Evolutionary conservation across 2,888 invertebrate species (phyloP).

Genomic region (Sisyra terminalis): DNA sequence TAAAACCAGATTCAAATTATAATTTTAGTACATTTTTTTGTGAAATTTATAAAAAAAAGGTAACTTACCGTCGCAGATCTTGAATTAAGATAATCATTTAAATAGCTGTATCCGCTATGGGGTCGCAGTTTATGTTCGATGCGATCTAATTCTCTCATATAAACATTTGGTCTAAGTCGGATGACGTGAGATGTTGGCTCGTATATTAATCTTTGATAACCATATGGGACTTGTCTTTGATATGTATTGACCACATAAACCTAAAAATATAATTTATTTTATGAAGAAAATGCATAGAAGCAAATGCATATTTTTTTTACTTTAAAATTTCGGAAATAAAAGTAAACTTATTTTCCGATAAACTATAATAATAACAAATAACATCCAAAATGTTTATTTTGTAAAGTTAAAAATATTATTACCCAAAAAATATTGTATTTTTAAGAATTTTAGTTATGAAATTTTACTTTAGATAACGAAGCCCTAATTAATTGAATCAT

Average conservation of each 20-base stretch:
- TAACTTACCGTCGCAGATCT: slow-evolving; percentile 53
- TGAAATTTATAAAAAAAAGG: background rate
- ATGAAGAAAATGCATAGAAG: too few species aligned
- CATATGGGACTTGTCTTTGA: slow-evolving; percentile 27
- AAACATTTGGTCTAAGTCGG: slow-evolving; percentile 45
- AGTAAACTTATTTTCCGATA: slow-evolving; percentile 14
- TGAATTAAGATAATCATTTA: slow-evolving; percentile 65
- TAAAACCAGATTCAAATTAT: too few species aligned
- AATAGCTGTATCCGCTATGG: slow-evolving; percentile 40
- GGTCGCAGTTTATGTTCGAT: slow-evolving; percentile 49
- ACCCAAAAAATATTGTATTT: too few species aligned
- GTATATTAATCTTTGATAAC: slow-evolving; percentile 41
- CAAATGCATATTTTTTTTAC: too few species aligned
- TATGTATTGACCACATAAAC: slow-evolving; percentile 28
- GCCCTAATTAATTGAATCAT: too few species aligned
- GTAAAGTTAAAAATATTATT: too few species aligned
- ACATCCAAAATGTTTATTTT: too few species aligned
- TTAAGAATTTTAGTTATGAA: too few species aligned
- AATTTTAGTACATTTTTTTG: too few species aligned
- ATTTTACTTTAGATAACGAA: too few species aligned
- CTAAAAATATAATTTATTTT: slow-evolving; percentile 15
- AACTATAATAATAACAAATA: background rate
- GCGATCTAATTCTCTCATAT: slow-evolving; percentile 50
- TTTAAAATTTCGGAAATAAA: too few species aligned
- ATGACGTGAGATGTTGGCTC: slow-evolving; percentile 34